Base-by-base conservation (phyloP, 1,140 invertebrate species). In the Cepaea nemoralis region DNA sequence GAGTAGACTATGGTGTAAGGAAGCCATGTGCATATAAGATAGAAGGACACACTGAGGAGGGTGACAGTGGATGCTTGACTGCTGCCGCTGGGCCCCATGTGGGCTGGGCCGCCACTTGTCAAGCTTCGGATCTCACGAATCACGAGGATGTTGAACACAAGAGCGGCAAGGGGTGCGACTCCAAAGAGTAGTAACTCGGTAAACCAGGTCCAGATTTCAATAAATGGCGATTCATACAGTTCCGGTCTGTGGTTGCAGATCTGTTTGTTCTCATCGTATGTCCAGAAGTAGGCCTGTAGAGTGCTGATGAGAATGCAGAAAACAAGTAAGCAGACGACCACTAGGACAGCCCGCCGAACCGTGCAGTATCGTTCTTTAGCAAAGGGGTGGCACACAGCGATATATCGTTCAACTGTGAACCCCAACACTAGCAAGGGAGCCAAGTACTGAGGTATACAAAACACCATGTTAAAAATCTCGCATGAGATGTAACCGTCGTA, bases 381-480 rank as follows among this genome's bases (percentile, higher is more conserved):
- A 33, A 98, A 93, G 0, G 97, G 97, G 91, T 98, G 96, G 89
- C 97, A 99, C 0, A 99, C 97, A 1, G 97, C 97, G 59, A 99
- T 95, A 92, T 97, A 99, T 70, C 98, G 93, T 91, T 99, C 98
- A 81, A 98, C 93, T 0, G 98, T 99, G 45, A 99, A 98, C 1
- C 96, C 96, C 35, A 92, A 85, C 0, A 92, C 91, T 1, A 92
- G 84, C 31, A 90, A 69, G 3, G 91, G 91, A 0, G 91, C 90
- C 48, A 91, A 77, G 82, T 91, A 91, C 83, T 91, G 89, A 16
- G 89, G 86, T 0, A 86, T 83, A 45, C 88, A 82, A 81, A 87
- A 91, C 24, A 91, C 71, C 14, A 88, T 82, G 59, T 86, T 82
- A 81, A 87, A 91, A 19, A 86, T 80, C 83, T 91, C 86, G 84